These are phyloP conservation scores for Chaitophorus viminalis DNA, from an alignment of 2,888 invertebrate genomes.

Conservation along the genomic window DNA sequence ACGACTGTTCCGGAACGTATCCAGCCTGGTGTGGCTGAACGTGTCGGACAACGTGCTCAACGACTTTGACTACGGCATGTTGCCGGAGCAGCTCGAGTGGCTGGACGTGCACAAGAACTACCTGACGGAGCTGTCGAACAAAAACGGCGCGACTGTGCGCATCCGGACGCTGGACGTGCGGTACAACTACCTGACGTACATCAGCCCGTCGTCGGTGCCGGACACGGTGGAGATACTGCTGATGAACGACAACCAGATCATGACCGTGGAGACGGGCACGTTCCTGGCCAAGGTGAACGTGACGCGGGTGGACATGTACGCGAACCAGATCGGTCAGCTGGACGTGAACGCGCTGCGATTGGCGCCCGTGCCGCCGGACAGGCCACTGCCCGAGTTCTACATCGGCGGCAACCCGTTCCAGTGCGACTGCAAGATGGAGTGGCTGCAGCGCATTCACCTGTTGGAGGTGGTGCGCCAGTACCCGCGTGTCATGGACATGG, in stretches of 20 bases:
- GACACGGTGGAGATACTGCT: conserved; percentile 88
- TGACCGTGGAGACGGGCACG: conserved; percentile 84
- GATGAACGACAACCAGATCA: conserved; percentile 84
- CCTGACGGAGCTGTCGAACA: conserved; percentile 85
- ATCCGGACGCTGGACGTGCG: conserved; percentile 89
- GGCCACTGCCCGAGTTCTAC: conserved; percentile 87
- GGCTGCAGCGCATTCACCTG: conserved; percentile 84
- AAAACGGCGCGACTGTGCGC: conserved; percentile 78
- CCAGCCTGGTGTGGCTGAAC: conserved; percentile 86
- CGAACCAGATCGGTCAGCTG: conserved; percentile 84
- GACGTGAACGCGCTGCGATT: conserved; percentile 83
- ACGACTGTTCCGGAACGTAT: conserved; percentile 86
- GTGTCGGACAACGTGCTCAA: conserved; percentile 90
- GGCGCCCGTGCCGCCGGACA: conserved; percentile 78
- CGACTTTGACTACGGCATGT: conserved; percentile 93
- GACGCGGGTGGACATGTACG: conserved; percentile 89
- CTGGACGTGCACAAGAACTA: conserved; percentile 90
- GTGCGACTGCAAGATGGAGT: conserved; percentile 95
- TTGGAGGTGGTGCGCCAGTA: conserved; percentile 83
- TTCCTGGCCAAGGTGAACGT: conserved; percentile 86
- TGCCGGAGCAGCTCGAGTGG: conserved; percentile 89
- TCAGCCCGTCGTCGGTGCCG: conserved; percentile 84
- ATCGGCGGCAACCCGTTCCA: conserved; percentile 93
- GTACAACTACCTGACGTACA: conserved; percentile 85
- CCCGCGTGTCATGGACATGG: conserved; percentile 86